Evolutionary conservation across 1,140 invertebrate genomes (phyloP).

Genomic region (Agraylea sexmaculata): DNA sequence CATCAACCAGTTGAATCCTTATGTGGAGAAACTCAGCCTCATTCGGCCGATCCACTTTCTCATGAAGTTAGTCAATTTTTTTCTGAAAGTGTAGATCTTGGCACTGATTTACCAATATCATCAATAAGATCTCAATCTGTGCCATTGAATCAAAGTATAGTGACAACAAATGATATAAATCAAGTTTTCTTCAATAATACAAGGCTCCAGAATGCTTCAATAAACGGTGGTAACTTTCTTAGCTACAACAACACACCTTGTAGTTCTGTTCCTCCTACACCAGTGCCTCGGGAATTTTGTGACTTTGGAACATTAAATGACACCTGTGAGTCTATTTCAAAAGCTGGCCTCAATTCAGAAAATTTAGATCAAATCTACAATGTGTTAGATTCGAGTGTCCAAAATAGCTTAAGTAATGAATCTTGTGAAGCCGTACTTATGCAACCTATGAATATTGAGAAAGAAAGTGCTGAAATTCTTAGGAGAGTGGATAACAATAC

Average conservation of each 20-base stretch:
- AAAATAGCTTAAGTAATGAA: constrained; percentile 1
- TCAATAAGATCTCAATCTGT: constrained; percentile 61
- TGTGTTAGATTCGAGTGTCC: constrained; percentile 28
- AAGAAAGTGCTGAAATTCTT: no score
- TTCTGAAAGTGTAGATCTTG: constrained; percentile 30
- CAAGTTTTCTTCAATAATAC: constrained; percentile 24
- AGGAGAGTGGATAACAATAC: no score
- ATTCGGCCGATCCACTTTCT: constrained; percentile 35
- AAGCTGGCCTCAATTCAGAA: constrained; percentile 37
- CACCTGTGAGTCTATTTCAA: constrained; percentile 36
- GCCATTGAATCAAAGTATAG: constrained; percentile 48
- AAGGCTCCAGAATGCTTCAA: constrained; percentile 24
- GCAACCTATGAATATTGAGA: no score
- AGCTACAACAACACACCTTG: constrained; percentile 45
- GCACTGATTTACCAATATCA: constrained; percentile 22
- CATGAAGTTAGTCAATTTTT: constrained; percentile 44
- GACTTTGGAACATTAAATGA: constrained; percentile 49
- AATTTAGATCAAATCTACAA: constrained; percentile 40
- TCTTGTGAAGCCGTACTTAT: no score
- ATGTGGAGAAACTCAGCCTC: constrained; percentile 30
- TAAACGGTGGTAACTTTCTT: constrained; percentile 24
- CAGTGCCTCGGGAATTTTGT: constrained; percentile 55
- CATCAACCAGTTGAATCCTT: constrained; percentile 5
- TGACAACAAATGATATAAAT: constrained; percentile 20
- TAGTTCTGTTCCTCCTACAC: constrained; percentile 54